A percentile compares a stretch with the other conserved stretches of the same genome.
phyloP scores from a whole-genome alignment of 2,113 vertebrate species.

The Silurus asotus region DNA sequence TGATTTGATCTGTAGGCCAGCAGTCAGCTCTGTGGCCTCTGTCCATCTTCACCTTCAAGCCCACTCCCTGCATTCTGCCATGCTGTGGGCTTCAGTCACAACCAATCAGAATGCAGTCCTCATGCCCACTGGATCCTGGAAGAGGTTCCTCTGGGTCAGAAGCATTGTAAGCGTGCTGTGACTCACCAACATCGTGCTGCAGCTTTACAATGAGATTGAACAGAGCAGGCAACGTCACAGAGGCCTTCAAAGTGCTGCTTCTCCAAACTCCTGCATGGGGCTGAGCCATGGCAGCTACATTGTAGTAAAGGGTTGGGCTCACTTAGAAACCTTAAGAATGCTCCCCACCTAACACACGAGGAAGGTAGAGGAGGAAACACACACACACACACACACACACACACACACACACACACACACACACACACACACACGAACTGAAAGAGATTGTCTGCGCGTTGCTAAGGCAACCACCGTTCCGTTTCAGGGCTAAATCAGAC shows the following conservation, averaged over 20 bases:
- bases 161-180: background rate
- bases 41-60: background rate
- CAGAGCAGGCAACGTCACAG: constrained; percentile 3
- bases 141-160: background rate
- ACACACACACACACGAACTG: constrained; percentile 15
- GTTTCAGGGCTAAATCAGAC: constrained; percentile 23
- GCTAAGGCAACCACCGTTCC: constrained; percentile 38
- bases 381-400: background rate
- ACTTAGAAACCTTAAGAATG: constrained; percentile 44
- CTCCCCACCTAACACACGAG: constrained; percentile 28
- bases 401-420: background rate
- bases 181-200: background rate
- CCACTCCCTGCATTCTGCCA: constrained; percentile 43
- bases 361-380: background rate
- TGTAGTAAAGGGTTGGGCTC: constrained; percentile 44
- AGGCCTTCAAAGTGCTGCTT: background rate
- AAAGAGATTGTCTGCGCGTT: constrained; percentile 39
- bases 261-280: background rate
- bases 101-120: constrained; percentile 33
- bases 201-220: background rate
- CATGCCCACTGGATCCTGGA: constrained; percentile 15
- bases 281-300: constrained; percentile 25
- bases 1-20: background rate
- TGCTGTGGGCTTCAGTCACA: constrained; percentile 20
- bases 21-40: background rate